Base-by-base conservation (phyloP, 2,888 invertebrate genomes). In the Lepidonotus clava region DNA sequence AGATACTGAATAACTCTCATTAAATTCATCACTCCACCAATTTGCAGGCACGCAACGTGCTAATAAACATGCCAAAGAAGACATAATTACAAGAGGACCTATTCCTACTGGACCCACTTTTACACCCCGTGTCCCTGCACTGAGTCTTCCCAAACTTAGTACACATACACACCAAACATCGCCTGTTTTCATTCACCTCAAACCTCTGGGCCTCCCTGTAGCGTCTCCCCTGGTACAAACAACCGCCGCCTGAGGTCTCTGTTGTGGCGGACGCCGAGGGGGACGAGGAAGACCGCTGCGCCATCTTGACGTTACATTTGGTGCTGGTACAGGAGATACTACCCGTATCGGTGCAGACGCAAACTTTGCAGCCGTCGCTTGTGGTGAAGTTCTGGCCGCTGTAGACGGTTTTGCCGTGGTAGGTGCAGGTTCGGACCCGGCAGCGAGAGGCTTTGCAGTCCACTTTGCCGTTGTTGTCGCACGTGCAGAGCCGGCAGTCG, bases 31-130 rank as follows among this genome's bases (percentile, higher is more conserved):
- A n/a, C n/a, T n/a, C n/a, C 61, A 61, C 61, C n/a, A 14, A 28
- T 6, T 6, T 80, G 28, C 80, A 80, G 1, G 51, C 80, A 18
- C 28, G 21, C 11, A 80, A 32, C 34, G 80, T 80, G 51, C 80
- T 80, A 28, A 80, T 41, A 32, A 80, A 80, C 80, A 80, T 80
- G 32, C 80, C 80, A 28, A 80, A 80, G 41, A 80, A 18, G 8
- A 80, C 80, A 21, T 41, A 46, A 46, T 80, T 80, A 32, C 80
- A 80, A 4, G 80, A 41, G 41, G 51, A 46, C 32, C 46, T 24
- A 21, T 28, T 46, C 28, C 46, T 51, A 18, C 24, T 28, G 21
- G 80, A 41, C 5, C 46, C 28, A 46, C 28, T 80, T 46, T 51
- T 80, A 32, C 80, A 80, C 1, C n/a, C 46, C 8, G 80, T 28